Evolutionary conservation across 1,140 invertebrate genomes (phyloP), one percentile per base, ranked within the genome.

Genomic region (Diachasmimorpha longicaudata): DNA sequence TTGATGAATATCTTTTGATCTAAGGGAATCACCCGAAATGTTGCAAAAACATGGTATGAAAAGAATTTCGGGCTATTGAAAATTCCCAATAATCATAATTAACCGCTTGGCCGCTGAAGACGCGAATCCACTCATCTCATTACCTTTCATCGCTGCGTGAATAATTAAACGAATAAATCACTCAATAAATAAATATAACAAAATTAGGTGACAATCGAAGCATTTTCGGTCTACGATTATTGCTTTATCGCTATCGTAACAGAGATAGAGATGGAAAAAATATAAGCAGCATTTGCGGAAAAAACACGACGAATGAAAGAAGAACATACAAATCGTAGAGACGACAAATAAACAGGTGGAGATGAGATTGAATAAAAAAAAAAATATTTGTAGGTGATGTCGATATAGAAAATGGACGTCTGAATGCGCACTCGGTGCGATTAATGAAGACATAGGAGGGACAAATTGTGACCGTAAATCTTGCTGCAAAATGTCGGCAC

Each of bases 381-480:
- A 69, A 42, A 69, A 39, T n/a, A n/a, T 16, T 25, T 16, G 39
- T 42, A 69, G 14, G 67, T 44, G 67, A 70, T 70, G 25, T 70
- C 16, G 67, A 70, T 14, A 14, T 8, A 63, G 58, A 63, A 13
- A 63, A 63, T 25, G 23, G 16, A 46, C 44, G 44, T 14, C 10
- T 46, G 44, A 46, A 58, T 21, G 52, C 52, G 52, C 52, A 58
- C 14, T 19, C 52, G n/a, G 52, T 16, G 19, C 19, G 52, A 58
- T 58, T 58, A 58, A 58, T 58, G 52, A 58, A 70, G 10, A 70
- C n/a, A 70, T 46, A 46, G 11, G 19, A 46, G 46, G 23, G 42
- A 70, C 39, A 46, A 46, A 48, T 70, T 23, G 42, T 70, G 42
- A 25, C 23, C 42, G 46, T 70, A 70, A 70, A 70, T 63, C 58